Base-by-base conservation (phyloP, 2,113 vertebrate species). In the Mormyrus iriodes region DNA sequence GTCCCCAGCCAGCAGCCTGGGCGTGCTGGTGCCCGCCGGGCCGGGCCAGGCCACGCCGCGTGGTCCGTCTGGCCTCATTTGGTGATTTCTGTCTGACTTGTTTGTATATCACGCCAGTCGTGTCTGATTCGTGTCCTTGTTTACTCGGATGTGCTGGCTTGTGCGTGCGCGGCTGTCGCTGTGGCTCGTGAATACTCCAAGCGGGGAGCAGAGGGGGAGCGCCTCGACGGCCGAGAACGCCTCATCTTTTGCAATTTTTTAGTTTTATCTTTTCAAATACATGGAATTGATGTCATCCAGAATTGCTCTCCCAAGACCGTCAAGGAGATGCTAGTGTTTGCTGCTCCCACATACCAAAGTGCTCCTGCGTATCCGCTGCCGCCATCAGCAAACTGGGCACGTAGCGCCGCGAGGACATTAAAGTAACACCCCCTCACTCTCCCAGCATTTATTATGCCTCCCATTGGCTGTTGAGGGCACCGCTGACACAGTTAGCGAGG, bases 211-310 rank as follows among this genome's bases (percentile, higher is more conserved):
- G 12, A 17, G 12, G 17, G 85, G n/a, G 3, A 17, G 58, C 3
- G n/a, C 46, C 21, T 27, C 65, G 5, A 15, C 19, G 53, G 35
- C 58, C 88, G 4, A 88, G 86, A 51, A 76, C 85, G n/a, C 19
- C 31, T 73, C 15, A 46, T 88, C 19, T 79, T 39, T 17, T 42
- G 73, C 35, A 42, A 6, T 17, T 19, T 76, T 73, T 19, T 79
- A 42, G 35, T 42, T 39, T 51, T 6, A 84, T 88, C 52, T 90
- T 85, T 90, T 24, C 46, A 53, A 88, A 83, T 31, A 39, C 42
- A 48, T 31, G 48, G 3, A 88, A 90, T 86, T 44, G 19, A 90
- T 31, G 87, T 7, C 15, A 8, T 21, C 39, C 31, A 79, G 19
- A 61, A 55, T 87, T 24, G 24, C 12, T 21, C 35, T 42, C 35